Conservation (phyloP, 2,888 invertebrate genomes). For the Ptychoptera albimana region DNA sequence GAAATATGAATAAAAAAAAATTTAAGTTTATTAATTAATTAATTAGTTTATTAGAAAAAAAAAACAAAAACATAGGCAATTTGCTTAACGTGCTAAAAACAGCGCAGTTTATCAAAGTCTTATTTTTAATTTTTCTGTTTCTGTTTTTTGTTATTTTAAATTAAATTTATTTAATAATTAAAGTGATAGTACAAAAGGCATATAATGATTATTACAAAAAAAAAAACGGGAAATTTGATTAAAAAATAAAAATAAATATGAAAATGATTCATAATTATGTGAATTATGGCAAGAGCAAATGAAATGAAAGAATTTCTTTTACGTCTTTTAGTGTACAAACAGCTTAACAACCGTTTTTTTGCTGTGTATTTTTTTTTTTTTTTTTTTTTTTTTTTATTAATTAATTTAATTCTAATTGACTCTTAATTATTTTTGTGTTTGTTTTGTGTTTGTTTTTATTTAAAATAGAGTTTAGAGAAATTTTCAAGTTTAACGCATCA, state of each 20-base stretch:
- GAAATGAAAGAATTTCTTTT: neutral
- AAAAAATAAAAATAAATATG: too few relatives aligned
- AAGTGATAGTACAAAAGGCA: too few relatives aligned
- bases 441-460: slow-evolving; percentile 5
- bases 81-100: neutral
- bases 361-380: neutral
- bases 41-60: too few relatives aligned
- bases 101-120: neutral
- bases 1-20: too few relatives aligned
- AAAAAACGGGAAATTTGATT: too few relatives aligned
- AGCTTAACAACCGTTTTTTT: too few relatives aligned
- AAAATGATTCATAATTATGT: slow-evolving; percentile 6
- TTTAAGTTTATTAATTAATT: too few relatives aligned
- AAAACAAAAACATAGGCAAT: too few relatives aligned
- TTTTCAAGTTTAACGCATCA: slow-evolving; percentile 84
- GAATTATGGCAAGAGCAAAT: slow-evolving; percentile 14
- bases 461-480: slow-evolving; percentile 70
- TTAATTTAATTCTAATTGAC: neutral
- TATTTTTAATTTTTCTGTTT: too few relatives aligned
- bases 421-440: neutral
- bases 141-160: neutral
- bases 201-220: too few relatives aligned
- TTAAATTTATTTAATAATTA: neutral
- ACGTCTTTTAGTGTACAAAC: too few relatives aligned
- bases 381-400: slow-evolving; percentile 1